phyloP scores from a whole-genome alignment of 2,797 vertebrate genomes.

The Anas capensis region DNA sequence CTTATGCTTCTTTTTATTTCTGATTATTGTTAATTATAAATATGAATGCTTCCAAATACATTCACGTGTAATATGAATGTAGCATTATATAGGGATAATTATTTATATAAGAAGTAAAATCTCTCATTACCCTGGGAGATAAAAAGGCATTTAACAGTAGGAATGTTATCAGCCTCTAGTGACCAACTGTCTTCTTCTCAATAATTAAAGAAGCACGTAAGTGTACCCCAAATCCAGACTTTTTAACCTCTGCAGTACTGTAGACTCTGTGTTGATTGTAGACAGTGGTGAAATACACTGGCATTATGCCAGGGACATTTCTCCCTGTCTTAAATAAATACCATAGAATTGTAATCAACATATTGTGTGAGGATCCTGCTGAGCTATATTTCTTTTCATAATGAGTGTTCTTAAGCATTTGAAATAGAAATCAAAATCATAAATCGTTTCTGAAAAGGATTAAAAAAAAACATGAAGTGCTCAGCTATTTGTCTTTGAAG shows the following conservation, averaged over 20 bases:
- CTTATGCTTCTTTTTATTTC: neutral
- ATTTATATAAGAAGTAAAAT: slow-evolving; percentile 50
- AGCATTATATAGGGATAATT: slow-evolving; percentile 56
- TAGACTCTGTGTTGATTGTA: neutral
- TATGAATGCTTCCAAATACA: neutral
- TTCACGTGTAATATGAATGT: slow-evolving; percentile 23
- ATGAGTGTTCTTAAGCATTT: slow-evolving; percentile 35
- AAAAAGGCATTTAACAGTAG: slow-evolving; percentile 56
- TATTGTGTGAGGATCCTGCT: slow-evolving; percentile 49
- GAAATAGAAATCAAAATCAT: slow-evolving; percentile 12
- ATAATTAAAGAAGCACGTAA: slow-evolving; percentile 75
- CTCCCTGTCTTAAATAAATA: slow-evolving; percentile 54
- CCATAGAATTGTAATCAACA: slow-evolving; percentile 37
- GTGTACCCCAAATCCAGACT: slow-evolving; percentile 60
- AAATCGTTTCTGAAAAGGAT: neutral
- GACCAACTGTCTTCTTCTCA: slow-evolving; percentile 72
- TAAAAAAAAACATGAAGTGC: neutral
- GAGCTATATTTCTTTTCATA: slow-evolving; percentile 51
- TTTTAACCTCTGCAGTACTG: slow-evolving; percentile 58
- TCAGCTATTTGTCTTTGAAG: neutral
- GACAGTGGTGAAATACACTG: slow-evolving; percentile 39
- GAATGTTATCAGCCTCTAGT: slow-evolving; percentile 69
- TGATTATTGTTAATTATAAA: slow-evolving; percentile 2
- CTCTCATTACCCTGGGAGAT: slow-evolving; percentile 49
- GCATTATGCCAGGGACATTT: slow-evolving; percentile 45